Base-by-base conservation (phyloP, 2,113 vertebrate genomes). In the Tautogolabrus adspersus region DNA sequence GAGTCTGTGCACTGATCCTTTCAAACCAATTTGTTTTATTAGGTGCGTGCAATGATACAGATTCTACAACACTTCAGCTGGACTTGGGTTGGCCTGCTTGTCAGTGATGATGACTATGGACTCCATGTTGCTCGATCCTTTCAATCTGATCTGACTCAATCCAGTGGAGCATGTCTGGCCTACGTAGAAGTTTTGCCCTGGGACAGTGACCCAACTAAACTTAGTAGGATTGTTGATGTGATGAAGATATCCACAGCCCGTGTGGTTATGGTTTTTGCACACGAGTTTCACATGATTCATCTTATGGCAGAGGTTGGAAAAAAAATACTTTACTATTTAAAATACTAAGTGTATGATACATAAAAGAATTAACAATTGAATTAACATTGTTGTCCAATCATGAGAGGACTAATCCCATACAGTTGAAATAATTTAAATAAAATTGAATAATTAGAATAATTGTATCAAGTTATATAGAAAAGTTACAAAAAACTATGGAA, bases 111-210 rank as follows among this genome's bases (percentile, higher is more conserved):
- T 70, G 86, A 88, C 18, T 88, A 88, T n/a, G 86, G 86, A 61
- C 68, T 67, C 23, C 55, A 87, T 38, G 82, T 66, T 56, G 75
- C 85, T 2, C 78, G 59, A 18, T 79, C 82, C 18, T 84, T 87
- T 16, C 72, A 82, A 10, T 19, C 72, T 19, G 82, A 85, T 23
- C 51, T 88, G 13, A 19, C 9, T 69, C 54, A 46, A 18, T 60
- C 64, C 37, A 68, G 76, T 46, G 46, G 46, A 67, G 80, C 74
- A 42, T 89, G 88, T 66, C 84, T 94, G 44, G 90, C 90, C 0
- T 94, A 91, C 19, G 70, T 76, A 3, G 91, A 94, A 56, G 77
- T 89, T 40, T 85, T 94, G 49, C 85, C 92, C 16, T 77, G 57
- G 52, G 68, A 70, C 30, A 87, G 90, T 22, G 68, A 90, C 21